Conservation (phyloP, 1,140 invertebrate species). For the Coelopa frigida region DNA sequence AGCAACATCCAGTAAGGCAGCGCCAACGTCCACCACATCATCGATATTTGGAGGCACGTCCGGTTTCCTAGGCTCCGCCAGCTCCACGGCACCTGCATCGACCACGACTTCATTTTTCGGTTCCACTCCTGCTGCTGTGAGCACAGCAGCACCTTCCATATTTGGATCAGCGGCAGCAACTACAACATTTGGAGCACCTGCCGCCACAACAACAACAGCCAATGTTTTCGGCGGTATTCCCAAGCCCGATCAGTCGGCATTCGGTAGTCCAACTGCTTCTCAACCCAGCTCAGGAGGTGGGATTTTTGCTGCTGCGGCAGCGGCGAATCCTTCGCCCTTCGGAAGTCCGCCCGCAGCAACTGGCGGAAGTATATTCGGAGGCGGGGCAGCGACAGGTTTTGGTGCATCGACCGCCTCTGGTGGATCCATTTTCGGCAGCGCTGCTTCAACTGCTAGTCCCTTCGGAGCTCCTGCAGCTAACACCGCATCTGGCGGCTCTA, state of each 20-base stretch:
- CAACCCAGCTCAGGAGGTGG: slow-evolving; percentile 17
- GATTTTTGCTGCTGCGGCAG: slow-evolving; percentile 25
- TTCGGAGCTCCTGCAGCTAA: too few relatives aligned
- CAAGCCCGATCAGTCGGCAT: slow-evolving; percentile 32
- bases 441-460: slow-evolving; percentile 2
- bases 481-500: slow-evolving; percentile 24
- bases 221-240: slow-evolving; percentile 31
- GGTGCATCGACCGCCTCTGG: neutral
- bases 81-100: neutral
- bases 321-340: slow-evolving; percentile 21
- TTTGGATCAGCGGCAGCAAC: slow-evolving; percentile 3
- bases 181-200: too few relatives aligned
- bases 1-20: slow-evolving; percentile 8
- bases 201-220: slow-evolving; percentile 13
- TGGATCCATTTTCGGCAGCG: slow-evolving; percentile 36
- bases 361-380: slow-evolving; percentile 13
- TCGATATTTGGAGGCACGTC: slow-evolving; percentile 21
- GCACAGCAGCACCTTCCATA: neutral
- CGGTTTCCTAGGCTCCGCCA: neutral
- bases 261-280: slow-evolving; percentile 17
- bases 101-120: neutral
- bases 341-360: slow-evolving; percentile 11
- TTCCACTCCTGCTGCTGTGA: neutral
- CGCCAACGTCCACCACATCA: slow-evolving; percentile 9
- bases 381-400: neutral